A percentile compares a stretch with the other conserved stretches of the same genome.
Conservation (phyloP, 2,797 vertebrate species). For the Danio tinwini region DNA sequence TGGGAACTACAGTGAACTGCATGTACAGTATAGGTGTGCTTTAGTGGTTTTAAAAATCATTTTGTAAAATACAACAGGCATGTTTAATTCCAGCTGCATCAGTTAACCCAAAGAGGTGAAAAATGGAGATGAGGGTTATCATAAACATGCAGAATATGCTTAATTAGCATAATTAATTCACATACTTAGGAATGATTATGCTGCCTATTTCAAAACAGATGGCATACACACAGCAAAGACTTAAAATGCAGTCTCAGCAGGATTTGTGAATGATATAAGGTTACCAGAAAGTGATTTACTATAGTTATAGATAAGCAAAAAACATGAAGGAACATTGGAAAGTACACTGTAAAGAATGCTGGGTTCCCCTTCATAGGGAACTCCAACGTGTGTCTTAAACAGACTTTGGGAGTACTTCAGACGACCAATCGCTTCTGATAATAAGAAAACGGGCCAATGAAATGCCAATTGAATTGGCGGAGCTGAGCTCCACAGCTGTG, state of each 20-base stretch:
- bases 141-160: conserved; percentile 6
- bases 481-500: too few relatives aligned
- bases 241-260: conserved; percentile 10
- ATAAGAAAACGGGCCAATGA: too few relatives aligned
- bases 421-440: too few relatives aligned
- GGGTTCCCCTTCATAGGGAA: too few relatives aligned
- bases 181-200: conserved; percentile 12
- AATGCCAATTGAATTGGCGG: too few relatives aligned
- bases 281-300: too few relatives aligned
- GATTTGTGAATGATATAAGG: background rate
- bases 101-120: conserved; percentile 1
- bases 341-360: too few relatives aligned
- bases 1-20: background rate
- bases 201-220: background rate
- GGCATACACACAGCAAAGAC: background rate
- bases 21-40: too few relatives aligned
- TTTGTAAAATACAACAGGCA: background rate
- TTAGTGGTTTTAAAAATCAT: background rate
- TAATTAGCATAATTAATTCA: conserved; percentile 14
- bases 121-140: background rate
- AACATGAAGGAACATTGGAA: too few relatives aligned
- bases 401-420: too few relatives aligned
- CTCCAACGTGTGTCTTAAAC: too few relatives aligned
- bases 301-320: too few relatives aligned
- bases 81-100: background rate